Evolutionary conservation across 1,140 invertebrate species (phyloP), one percentile per base, ranked within the genome.

Genomic region (Papilio polytes): DNA sequence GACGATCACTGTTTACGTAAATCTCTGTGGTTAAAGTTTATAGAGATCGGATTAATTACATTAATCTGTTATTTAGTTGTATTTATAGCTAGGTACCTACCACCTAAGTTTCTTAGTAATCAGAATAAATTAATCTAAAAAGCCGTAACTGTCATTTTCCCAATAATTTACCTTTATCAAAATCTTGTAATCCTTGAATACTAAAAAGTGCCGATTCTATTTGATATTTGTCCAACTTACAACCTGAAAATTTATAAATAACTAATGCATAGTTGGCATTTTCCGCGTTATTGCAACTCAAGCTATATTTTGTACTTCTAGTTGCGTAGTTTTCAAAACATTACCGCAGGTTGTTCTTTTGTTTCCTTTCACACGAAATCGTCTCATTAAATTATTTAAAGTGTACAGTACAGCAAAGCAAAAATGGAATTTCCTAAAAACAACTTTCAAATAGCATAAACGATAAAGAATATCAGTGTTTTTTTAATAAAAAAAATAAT

Each of bases 301-400:
- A 3, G 13, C 22, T 9, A 3, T 26, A 26, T 63, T 63, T 63
- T 20, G 22, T 63, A 63, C 12, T 22, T 22, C 22, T 26, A 63
- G 22, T 63, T 63, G 22, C 15, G 22, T 63, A 63, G 59, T 63
- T 63, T 63, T 63, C 59, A 63, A 63, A 63, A 63, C 59, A 63
- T 63, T 63, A 26, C 22, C 22, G 3, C 8, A 56, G 53, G 53
- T 56, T 56, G 59, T 26, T 63, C 59, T 13, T 63, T 63, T 63
- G 22, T 63, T 63, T 63, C 59, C 59, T 63, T 63, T 63, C 22
- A 22, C 22, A 63, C 22, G 59, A 63, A 63, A 12, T 4, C 12
- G 22, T 2, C 1, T 26, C 9, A 26, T 26, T 63, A 63, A 63
- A 12, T 26, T 63, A 26, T 22, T 63, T 63, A 26, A 22, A 10